Evolutionary conservation across 37 sponge, comb jelly and placozoan genomes (phyloP), one percentile per base, ranked within the genome.

Genomic region (Aplysina aerophoba): DNA sequence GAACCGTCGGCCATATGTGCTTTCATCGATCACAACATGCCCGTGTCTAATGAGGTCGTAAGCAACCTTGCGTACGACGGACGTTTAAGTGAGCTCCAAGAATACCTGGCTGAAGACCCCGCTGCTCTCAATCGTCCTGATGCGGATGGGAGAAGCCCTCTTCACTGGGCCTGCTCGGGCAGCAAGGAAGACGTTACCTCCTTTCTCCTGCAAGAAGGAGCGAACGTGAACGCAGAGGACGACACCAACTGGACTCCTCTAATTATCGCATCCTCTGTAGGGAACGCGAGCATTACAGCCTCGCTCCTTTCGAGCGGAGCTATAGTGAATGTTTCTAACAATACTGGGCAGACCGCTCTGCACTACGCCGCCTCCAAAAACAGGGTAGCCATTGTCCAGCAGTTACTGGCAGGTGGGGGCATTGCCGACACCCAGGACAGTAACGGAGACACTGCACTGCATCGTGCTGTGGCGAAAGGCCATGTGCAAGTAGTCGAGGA

Each of bases 331-430:
- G 35, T 50, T 35, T 19, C 73, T 37, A 89, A 89, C 36, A 33
- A 56, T 0, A 92, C 73, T 39, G 93, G 93, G 25, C 90, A 92
- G 56, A 86, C 87, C 4, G 38, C 90, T 14, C 79, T 92, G 37
- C 93, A 92, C 64, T 92, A 92, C 34, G 93, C 93, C 22, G 79
- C 90, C 57, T 92, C 93, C 15, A 62, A 78, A 34, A 89, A 89
- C 81, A 33, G 90, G 34, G 34, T 64, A 14, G 41, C 80, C 0
- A 83, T 92, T 19, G 81, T 55, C 0, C 59, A 75, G 22, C 28
- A 5, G 21, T 60, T 92, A 34, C 30, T 92, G 25, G 53, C 41
- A 24, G 56, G 73, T 13, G 81, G 85, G 22, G 81, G 55, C 5
- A 30, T 50, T 41, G 66, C 81, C 3, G 89, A 92, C 74, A 62